Percentiles rank a stretch among this genome's conserved stretches.
Conservation (phyloP, 2,797 vertebrate species). For the Malacoctenus gilli region DNA sequence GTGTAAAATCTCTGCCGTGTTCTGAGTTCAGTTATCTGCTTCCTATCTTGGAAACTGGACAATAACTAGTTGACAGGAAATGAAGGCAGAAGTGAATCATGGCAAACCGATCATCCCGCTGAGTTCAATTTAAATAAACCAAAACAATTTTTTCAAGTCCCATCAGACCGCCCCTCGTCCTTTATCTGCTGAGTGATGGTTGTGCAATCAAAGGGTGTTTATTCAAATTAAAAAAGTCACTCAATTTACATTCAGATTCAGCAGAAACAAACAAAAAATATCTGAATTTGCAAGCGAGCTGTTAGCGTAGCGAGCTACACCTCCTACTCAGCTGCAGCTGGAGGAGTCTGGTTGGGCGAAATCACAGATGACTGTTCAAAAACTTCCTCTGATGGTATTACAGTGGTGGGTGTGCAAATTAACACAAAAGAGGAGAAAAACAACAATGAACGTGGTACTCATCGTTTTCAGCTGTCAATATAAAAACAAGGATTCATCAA, state of each 20-base stretch:
- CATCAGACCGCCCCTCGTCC: slow-evolving; percentile 9
- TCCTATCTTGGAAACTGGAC: slow-evolving; percentile 26
- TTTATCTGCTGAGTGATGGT: not conserved
- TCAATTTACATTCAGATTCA: slow-evolving; percentile 41
- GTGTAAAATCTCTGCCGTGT: too few relatives aligned
- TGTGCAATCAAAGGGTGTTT: slow-evolving; percentile 25
- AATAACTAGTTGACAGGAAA: slow-evolving; percentile 39
- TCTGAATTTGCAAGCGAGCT: slow-evolving; percentile 44
- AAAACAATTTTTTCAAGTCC: slow-evolving; percentile 10
- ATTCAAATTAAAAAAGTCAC: slow-evolving; percentile 10
- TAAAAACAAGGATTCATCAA: slow-evolving; percentile 58
- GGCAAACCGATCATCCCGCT: slow-evolving; percentile 19
- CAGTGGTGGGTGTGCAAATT: slow-evolving; percentile 59
- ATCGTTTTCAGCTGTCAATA: slow-evolving; percentile 30
- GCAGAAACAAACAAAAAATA: slow-evolving; percentile 5
- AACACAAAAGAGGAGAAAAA: slow-evolving; percentile 38
- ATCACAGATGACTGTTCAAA: slow-evolving; percentile 46
- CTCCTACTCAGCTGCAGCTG: slow-evolving; percentile 62
- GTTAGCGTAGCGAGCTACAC: slow-evolving; percentile 44
- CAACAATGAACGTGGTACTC: slow-evolving; percentile 26
- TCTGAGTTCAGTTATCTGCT: too few relatives aligned
- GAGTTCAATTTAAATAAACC: slow-evolving; percentile 30
- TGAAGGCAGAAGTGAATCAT: slow-evolving; percentile 29
- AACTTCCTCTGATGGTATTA: slow-evolving; percentile 38
- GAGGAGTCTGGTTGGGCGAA: slow-evolving; percentile 40